Conservation (phyloP, 2,797 vertebrate species). For the Argya squamiceps region DNA sequence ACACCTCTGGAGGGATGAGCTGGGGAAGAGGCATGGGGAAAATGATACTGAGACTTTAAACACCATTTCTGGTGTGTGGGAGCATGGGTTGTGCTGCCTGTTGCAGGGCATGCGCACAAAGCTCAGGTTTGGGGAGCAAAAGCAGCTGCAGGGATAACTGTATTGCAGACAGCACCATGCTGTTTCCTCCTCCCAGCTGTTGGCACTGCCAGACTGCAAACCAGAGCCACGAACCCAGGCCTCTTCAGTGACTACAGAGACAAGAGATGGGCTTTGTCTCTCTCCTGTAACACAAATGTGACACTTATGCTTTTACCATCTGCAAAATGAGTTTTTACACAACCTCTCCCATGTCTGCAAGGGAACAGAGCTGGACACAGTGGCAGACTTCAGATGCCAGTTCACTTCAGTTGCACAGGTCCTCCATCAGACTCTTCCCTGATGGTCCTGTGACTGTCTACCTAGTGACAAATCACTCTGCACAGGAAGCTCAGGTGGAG, state of each 20-base stretch:
- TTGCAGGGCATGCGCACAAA: not conserved
- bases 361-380: not conserved
- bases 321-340: not conserved
- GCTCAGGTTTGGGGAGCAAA: not conserved
- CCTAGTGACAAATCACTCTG: not conserved
- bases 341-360: not conserved
- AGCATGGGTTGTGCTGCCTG: accelerated
- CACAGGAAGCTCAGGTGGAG: not conserved
- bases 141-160: not conserved
- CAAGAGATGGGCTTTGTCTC: not conserved
- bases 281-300: not conserved
- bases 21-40: accelerated
- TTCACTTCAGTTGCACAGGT: not conserved
- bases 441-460: not conserved
- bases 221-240: not conserved
- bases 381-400: not conserved
- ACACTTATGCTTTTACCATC: not conserved
- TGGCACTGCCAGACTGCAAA: not conserved
- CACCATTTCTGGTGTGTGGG: not conserved
- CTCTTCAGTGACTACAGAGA: not conserved
- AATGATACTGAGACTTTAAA: not conserved
- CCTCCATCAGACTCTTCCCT: not conserved
- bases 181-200: not conserved
- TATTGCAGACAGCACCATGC: accelerated
- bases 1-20: not conserved